Evolutionary conservation across 2,797 vertebrate species (phyloP), one percentile per base, ranked within the genome.

Genomic region (Sparidentex hasta): DNA sequence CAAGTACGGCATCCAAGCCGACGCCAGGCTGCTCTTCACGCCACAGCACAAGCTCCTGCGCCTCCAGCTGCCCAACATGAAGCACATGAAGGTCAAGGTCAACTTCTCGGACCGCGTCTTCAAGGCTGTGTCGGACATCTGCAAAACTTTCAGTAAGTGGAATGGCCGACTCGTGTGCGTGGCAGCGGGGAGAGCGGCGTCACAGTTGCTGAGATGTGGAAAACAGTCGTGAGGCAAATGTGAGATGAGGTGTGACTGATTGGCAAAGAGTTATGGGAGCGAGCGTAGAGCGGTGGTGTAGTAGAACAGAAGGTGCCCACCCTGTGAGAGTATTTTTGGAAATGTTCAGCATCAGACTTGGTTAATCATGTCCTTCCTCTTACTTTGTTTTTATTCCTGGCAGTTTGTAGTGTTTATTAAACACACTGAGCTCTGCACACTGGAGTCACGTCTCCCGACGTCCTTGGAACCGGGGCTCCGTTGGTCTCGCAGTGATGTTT

Each of bases 91-190:
- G 93, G 98, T 99, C 92, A 99, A 99, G 88, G 98, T 99, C 92
- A 99, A 99, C 94, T 99, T 99, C 94, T 99, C 98, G 0, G 98
- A 99, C 92, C 95, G 97, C 23, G 98, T 99, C 95, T 99, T 99
- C 95, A 99, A 99, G 95, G 97, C 97, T 0, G 98, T 99, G 65
- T 98, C 98, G 0, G 98, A 99, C 96, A 99, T 99, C 96, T 98
- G 97, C 96, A 99, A 99, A 94, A 99, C 98, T 0, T 99, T 99
- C 93, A 99, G 98, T 99, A 95, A 99, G 98, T 98, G 91, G 76
- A 82, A 23, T 0, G 0, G 4, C 4, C n/a, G 27, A 52, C 46
- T 43, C 27, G 0, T 80, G 65, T 54, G 23, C 13, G 51, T 2
- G 38, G 44, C 17, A 8, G 43, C 13, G 17, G 33, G 47, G 14